Base-by-base conservation (phyloP, 2,113 vertebrate genomes). In the Formicarius rufipectus region DNA sequence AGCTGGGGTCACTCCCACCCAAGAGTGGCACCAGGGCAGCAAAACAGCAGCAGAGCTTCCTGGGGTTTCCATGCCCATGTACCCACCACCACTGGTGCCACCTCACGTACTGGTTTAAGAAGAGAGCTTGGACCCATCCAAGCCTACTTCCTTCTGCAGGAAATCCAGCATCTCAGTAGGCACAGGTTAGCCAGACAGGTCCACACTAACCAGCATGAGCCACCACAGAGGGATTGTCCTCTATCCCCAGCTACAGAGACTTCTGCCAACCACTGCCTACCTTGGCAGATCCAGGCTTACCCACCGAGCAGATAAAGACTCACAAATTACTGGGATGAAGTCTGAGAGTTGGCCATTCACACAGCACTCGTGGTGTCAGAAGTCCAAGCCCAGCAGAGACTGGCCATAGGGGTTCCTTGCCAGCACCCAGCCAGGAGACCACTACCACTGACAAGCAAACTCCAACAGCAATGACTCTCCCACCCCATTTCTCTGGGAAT, bases 391-490 rank as follows among this genome's bases (percentile, higher is more conserved):
- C 69, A 75, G 68, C 55, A 60, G 37, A 84, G 33, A 52, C 20
- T 14, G 44, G 62, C 31, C 5, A 12, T 0, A 0, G 44, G 28
- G 8, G 12, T 33, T 42, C 25, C 69, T 55, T 0, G 0, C 4
- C 1, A 1, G 69, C 21, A 74, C 33, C 49, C 77, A 28, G 16
- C 53, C 49, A 79, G 77, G 33, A 84, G 6, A 55, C 21, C 37
- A 1, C 28, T 5, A 33, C 18, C 39, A 55, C 0, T 1, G 0
- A 33, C 0, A 0, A 58, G 42, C 42, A 39, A 78, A 84, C 24
- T 11, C 28, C 1, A 0, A n/a, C 0, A 2, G 39, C 2, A 0
- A 40, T 0, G 1, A 14, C 21, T 72, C 15, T 25, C 25, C 9
- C 33, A 45, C 3, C 8, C 3, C 12, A 6, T 7, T 37, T 40